phyloP scores from a whole-genome alignment of 2,888 invertebrate genomes.

The Entomobrya proxima region DNA sequence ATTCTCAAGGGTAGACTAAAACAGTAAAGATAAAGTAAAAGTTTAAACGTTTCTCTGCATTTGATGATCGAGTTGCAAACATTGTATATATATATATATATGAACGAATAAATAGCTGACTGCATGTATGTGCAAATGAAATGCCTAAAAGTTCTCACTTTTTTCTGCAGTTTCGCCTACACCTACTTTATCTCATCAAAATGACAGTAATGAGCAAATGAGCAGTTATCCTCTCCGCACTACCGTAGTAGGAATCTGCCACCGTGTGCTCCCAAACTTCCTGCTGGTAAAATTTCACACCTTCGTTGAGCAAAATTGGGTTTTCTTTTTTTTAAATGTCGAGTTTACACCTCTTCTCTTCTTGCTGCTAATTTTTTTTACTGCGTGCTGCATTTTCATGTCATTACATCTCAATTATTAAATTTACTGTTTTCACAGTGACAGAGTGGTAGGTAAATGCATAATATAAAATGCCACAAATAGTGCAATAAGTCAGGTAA shows the following conservation, averaged over 20 bases:
- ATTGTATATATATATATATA: too few relatives aligned
- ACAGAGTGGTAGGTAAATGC: too few relatives aligned
- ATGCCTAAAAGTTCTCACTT: background rate
- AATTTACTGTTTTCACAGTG: too few relatives aligned
- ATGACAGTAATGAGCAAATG: background rate
- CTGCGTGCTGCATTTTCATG: too few relatives aligned
- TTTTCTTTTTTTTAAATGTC: background rate
- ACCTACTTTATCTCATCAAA: constrained; percentile 11
- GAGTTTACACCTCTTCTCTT: background rate
- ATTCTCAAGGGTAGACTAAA: too few relatives aligned
- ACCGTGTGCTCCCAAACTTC: background rate
- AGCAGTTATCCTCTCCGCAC: background rate
- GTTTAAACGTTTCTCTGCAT: too few relatives aligned
- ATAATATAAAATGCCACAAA: too few relatives aligned
- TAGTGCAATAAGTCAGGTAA: too few relatives aligned
- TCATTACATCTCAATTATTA: too few relatives aligned
- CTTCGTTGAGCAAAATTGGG: background rate
- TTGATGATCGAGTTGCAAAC: too few relatives aligned
- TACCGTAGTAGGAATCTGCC: background rate
- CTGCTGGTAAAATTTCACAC: constrained; percentile 29
- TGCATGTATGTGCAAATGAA: background rate
- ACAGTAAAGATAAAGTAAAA: constrained; percentile 8
- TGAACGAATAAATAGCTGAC: background rate
- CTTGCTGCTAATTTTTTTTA: background rate
- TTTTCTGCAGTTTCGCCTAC: constrained; percentile 34